A percentile compares a stretch with the other conserved stretches of the same genome.
Conservation (phyloP, 2,888 invertebrate species). For the Lasioglossum leucozonium region DNA sequence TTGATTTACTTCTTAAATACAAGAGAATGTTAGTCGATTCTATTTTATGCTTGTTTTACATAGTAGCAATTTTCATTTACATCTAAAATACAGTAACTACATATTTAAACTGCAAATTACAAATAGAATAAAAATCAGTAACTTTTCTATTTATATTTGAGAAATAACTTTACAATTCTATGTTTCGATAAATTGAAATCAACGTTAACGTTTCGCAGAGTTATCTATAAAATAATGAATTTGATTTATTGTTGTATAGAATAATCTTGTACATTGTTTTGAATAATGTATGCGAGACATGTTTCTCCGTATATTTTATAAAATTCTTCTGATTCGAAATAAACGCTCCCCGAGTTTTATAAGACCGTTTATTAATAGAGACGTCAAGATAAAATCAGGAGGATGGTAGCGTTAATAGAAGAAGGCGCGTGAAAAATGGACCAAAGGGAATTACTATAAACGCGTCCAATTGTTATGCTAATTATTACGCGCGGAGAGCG, state of each 20-base stretch:
- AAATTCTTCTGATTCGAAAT: not conserved
- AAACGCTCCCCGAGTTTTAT: constrained; percentile 4
- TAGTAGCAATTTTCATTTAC: not conserved
- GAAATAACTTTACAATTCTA: not conserved
- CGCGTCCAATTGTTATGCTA: constrained; percentile 48
- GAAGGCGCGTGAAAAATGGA: constrained; percentile 33
- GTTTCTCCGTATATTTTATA: not conserved
- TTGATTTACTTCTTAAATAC: not conserved
- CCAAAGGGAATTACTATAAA: constrained; percentile 39
- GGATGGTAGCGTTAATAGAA: constrained; percentile 8
- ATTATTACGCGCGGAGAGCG: constrained; percentile 23
- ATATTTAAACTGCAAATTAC: not conserved
- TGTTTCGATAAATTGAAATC: not conserved
- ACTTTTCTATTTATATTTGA: not conserved
- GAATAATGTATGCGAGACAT: not conserved
- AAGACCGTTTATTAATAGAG: constrained; percentile 45
- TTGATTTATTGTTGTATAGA: not conserved
- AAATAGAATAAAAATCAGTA: no score
- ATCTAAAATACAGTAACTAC: not conserved
- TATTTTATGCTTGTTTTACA: not conserved
- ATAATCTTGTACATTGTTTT: not conserved
- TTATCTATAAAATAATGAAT: not conserved
- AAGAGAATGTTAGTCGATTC: not conserved
- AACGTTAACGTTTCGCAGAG: not conserved
- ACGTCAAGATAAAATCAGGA: constrained; percentile 51